phyloP scores from a whole-genome alignment of 2,797 vertebrate species.

The Xyrichtys novacula region DNA sequence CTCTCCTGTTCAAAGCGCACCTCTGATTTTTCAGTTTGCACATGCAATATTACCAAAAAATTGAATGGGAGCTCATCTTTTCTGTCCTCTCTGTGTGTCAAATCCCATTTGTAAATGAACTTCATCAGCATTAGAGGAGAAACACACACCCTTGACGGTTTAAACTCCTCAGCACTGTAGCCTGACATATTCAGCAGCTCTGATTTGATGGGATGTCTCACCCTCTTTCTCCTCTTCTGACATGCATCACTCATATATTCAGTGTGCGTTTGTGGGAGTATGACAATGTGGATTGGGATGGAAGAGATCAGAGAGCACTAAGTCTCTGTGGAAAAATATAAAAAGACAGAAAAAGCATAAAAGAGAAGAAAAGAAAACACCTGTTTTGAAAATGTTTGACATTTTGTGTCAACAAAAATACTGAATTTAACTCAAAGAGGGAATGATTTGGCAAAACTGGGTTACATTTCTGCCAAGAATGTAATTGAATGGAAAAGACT shows the following conservation, averaged over 20 bases:
- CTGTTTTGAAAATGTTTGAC: conserved; percentile 19
- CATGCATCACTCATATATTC: conserved; percentile 5
- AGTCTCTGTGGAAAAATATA: conserved; percentile 15
- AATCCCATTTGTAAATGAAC: conserved; percentile 5
- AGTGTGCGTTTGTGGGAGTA: background rate
- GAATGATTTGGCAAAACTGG: conserved; percentile 7
- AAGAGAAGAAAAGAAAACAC: conserved; percentile 13
- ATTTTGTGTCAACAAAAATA: conserved; percentile 17
- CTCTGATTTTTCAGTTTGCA: conserved; percentile 13
- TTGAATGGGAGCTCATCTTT: background rate
- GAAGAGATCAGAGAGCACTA: conserved; percentile 35
- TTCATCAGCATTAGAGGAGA: conserved; percentile 14
- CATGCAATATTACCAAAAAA: background rate
- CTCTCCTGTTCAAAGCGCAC: conserved; percentile 5
- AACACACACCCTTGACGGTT: background rate
- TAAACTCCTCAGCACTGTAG: conserved; percentile 6
- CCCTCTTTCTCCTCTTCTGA: conserved; percentile 1
- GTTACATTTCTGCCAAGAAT: conserved; percentile 13
- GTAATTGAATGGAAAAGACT: conserved; percentile 16
- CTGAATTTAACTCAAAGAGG: conserved; percentile 17
- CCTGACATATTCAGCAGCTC: conserved; percentile 10
- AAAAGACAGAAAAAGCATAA: conserved; percentile 2
- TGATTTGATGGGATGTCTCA: conserved; percentile 10
- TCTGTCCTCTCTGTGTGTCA: conserved; percentile 20
- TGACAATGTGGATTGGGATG: background rate